phyloP scores from a whole-genome alignment of 2,888 invertebrate species.

The Polia nebulosa region DNA sequence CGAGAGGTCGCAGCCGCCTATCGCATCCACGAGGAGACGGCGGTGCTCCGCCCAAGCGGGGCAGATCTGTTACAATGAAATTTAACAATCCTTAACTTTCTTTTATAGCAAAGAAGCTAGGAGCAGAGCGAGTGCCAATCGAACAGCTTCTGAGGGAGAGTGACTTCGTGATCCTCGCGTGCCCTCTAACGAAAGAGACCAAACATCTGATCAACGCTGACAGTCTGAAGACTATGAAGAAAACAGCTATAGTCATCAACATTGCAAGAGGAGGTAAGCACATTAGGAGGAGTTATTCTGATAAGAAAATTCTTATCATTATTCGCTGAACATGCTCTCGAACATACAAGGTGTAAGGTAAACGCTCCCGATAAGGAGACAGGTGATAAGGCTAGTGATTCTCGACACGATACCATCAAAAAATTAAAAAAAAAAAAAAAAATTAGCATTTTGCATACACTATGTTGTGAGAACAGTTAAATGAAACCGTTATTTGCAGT shows the following conservation, averaged over 20 bases:
- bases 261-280: constrained; percentile 92
- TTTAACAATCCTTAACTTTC: neutral
- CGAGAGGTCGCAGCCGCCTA: no score
- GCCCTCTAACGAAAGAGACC: constrained; percentile 93
- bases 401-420: no score
- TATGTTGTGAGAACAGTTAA: no score
- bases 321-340: no score
- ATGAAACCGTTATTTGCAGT: no score
- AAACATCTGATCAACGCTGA: constrained; percentile 93
- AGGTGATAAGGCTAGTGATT: no score
- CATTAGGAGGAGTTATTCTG: neutral
- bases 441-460: no score
- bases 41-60: no score
- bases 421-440: no score
- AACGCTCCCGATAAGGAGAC: no score
- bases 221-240: constrained; percentile 94
- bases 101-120: constrained; percentile 86
- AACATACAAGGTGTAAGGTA: no score
- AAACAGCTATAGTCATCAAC: constrained; percentile 94
- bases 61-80: neutral
- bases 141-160: constrained; percentile 93
- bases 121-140: constrained; percentile 92
- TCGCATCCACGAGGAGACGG: no score
- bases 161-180: constrained; percentile 94
- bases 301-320: constrained; percentile 1